phyloP scores from a whole-genome alignment of 2,888 invertebrate species.

The Patella depressa region DNA sequence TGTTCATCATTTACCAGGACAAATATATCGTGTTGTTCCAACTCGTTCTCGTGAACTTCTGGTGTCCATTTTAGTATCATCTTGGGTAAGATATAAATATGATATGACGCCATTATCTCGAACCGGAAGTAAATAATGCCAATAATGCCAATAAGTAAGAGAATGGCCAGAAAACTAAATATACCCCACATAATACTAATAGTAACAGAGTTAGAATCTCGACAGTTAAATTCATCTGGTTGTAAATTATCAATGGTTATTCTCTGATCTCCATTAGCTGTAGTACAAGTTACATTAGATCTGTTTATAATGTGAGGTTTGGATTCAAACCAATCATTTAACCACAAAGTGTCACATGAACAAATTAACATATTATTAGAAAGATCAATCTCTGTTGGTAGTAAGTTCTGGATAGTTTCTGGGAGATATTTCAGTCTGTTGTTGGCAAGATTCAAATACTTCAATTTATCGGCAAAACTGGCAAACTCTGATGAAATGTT shows the following conservation, averaged over 20 bases:
- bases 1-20: background rate
- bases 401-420: constrained; percentile 2
- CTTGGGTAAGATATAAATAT: background rate
- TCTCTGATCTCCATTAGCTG: background rate
- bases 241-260: no score
- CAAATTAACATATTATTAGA: background rate
- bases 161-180: background rate
- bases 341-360: background rate
- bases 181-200: background rate
- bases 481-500: background rate
- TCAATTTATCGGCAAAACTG: background rate
- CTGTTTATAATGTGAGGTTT: background rate
- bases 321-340: background rate
- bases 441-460: background rate
- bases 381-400: background rate
- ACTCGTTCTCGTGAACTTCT: no score
- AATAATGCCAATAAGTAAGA: background rate
- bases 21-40: background rate
- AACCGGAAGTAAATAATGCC: background rate
- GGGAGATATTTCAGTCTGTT: background rate
- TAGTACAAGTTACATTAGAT: background rate
- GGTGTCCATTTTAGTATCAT: background rate
- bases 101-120: background rate
- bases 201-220: no score
- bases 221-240: no score